Evolutionary conservation across 2,888 invertebrate genomes (phyloP), one percentile per base, ranked within the genome.

Genomic region (Thecocarcelia acutangulata): DNA sequence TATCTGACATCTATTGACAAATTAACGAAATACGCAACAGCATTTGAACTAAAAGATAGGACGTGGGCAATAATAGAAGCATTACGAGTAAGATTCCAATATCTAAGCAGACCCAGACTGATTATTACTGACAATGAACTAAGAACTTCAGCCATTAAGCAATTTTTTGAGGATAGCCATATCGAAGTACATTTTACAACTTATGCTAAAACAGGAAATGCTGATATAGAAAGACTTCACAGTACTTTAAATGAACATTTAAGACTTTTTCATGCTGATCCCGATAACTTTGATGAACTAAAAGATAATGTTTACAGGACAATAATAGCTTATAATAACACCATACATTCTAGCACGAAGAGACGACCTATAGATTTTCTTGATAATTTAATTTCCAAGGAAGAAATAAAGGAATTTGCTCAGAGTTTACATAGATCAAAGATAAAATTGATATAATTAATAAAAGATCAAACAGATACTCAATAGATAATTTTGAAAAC

Each of bases 191-290:
- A 33, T 33, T 11, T 8, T 52, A 52, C 24, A 21, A 52, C 19
- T 13, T 52, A 21, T 13, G 5, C n/a, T 21, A 52, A 11, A 21
- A 52, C 24, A 2, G 52, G 24, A 19, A 52, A 52, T 52, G 24
- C 52, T 9, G 52, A 24, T n/a, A 21, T 52, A 1, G 24, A 17
- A 56, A 24, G 40, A 12, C 13, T 21, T 12, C 37, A 58, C 12
- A 2, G 58, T 40, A 40, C 40, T 17, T n/a, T 58, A 12, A 37
- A 58, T 37, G 58, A 58, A 58, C 17, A 58, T 58, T 17, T 58
- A 58, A 56, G 58, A 40, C 37, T 58, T 58, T 58, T 40, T 12
- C 15, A 40, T 17, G n/a, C 37, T 17, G 37, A 40, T 58, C 58
- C 58, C 17, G n/a, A n/a, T n/a, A n/a, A n/a, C n/a, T n/a, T n/a